phyloP scores from a whole-genome alignment of 2,888 invertebrate species.

The Masnerella sp. region DNA sequence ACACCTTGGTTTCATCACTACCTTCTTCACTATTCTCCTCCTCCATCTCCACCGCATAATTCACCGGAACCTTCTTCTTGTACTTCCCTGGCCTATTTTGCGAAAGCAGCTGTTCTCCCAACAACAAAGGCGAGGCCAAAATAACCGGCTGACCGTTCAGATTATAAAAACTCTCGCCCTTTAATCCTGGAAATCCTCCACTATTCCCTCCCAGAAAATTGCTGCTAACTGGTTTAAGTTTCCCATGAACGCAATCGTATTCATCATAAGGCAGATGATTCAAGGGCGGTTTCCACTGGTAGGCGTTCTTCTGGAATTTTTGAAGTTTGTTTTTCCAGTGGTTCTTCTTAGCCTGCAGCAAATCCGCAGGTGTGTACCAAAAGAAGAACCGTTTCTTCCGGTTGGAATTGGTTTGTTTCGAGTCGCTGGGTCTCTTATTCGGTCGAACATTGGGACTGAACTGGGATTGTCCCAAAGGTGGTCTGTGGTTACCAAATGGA shows the following conservation, averaged over 20 bases:
- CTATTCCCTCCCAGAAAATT: not conserved
- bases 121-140: slow-evolving; percentile 16
- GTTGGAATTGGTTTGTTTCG: slow-evolving; percentile 9
- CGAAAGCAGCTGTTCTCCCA: slow-evolving; percentile 1
- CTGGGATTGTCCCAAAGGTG: not conserved
- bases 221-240: slow-evolving; percentile 14
- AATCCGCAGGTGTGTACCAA: slow-evolving; percentile 30
- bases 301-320: slow-evolving; percentile 16
- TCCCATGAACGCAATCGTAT: slow-evolving; percentile 43
- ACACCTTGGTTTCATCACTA: slow-evolving; percentile 43
- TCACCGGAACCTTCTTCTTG: slow-evolving; percentile 29
- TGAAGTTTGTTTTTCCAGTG: slow-evolving; percentile 22
- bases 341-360: slow-evolving; percentile 29
- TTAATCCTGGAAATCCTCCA: too few species aligned
- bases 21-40: slow-evolving; percentile 37
- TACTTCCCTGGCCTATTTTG: not conserved
- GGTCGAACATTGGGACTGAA: not conserved
- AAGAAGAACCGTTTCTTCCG: slow-evolving; percentile 44
- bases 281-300: not conserved
- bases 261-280: slow-evolving; percentile 32
- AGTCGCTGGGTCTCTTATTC: not conserved
- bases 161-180: slow-evolving; percentile 1
- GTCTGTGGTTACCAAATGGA: not conserved
- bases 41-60: slow-evolving; percentile 54
- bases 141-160: slow-evolving; percentile 13